phyloP scores from a whole-genome alignment of 2,888 invertebrate species.

The Nipponacmea schrenckii region DNA sequence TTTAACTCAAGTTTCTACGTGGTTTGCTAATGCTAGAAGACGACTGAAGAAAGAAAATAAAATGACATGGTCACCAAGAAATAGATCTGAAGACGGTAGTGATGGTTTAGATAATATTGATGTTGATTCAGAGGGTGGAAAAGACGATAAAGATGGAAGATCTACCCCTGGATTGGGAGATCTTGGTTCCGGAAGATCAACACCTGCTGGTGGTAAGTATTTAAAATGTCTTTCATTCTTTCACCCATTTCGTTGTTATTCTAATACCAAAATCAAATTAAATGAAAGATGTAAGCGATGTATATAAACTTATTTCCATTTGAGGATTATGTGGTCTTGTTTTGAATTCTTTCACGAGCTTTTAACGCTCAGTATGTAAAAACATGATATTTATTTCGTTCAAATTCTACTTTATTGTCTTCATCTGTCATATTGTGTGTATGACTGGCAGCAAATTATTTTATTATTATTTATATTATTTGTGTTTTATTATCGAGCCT shows the following conservation, averaged over 20 bases:
- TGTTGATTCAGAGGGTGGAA: slow-evolving; percentile 52
- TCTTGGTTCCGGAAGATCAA: slow-evolving; percentile 13
- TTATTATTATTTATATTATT: slow-evolving; percentile 8
- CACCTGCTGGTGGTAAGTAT: slow-evolving; percentile 18
- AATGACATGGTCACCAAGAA: slow-evolving; percentile 97
- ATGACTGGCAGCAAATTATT: neutral
- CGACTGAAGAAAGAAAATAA: slow-evolving; percentile 96
- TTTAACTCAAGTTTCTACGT: slow-evolving; percentile 88
- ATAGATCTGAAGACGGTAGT: slow-evolving; percentile 68
- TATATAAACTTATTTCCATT: too few relatives aligned
- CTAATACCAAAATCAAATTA: too few relatives aligned
- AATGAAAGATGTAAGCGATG: too few relatives aligned
- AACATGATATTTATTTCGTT: slow-evolving; percentile 4
- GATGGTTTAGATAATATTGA: slow-evolving; percentile 55
- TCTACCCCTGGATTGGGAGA: slow-evolving; percentile 21
- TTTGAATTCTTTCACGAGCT: neutral
- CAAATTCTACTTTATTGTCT: neutral
- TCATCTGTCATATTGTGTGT: slow-evolving; percentile 7
- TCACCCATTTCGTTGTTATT: too few relatives aligned
- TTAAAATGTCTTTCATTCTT: too few relatives aligned
- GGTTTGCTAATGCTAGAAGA: slow-evolving; percentile 95
- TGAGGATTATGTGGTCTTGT: too few relatives aligned
- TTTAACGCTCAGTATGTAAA: neutral
- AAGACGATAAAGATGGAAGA: slow-evolving; percentile 32
- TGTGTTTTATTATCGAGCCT: neutral